Evolutionary conservation across 2,888 invertebrate species (phyloP), one percentile per base, ranked within the genome.

Genomic region (Callyntrura guangdongensis): DNA sequence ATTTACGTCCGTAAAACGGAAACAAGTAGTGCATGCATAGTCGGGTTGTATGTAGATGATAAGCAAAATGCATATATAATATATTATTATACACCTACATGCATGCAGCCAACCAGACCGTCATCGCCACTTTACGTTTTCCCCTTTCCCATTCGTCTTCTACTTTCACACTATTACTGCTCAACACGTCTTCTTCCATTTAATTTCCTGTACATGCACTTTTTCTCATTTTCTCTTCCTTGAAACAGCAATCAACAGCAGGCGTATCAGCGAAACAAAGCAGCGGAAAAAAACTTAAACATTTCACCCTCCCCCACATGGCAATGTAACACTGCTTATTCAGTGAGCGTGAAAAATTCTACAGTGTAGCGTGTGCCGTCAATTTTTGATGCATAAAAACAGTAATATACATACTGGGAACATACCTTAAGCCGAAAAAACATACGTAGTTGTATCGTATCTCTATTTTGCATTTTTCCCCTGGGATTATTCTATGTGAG

Each of bases 181-280:
- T 83, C 89, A 89, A 89, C 88, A 59, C 82, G 89, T 89, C 89
- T 72, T 83, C 56, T 84, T 83, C 83, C 83, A 89, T 89, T 89
- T 89, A 89, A 89, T 89, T 89, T 89, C 82, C 47, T 25, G 64
- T 82, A 47, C 72, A 81, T 88, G 82, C 56, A 53, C 47, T 77
- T 64, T 77, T 74, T 45, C 61, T 69, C 14, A 36, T n/a, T 25
- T 9, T 25, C 22, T 47, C 72, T 20, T 36, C 20, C 22, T 49
- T 49, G 74, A 20, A 49, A 22, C 22, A 27, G 53, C 77, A 77
- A 77, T 87, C 87, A 81, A 64, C 86, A 69, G 25, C 36, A 36
- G 45, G 64, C 64, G 45, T n/a, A 86, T 56, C 77, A 74, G 47
- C 74, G 77, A 83, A 61, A 53, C n/a, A 83, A 83, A 4, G 67